A percentile compares a stretch with the other conserved stretches of the same genome.
Conservation (phyloP, 2,888 invertebrate genomes). For the Melipona beecheii region DNA sequence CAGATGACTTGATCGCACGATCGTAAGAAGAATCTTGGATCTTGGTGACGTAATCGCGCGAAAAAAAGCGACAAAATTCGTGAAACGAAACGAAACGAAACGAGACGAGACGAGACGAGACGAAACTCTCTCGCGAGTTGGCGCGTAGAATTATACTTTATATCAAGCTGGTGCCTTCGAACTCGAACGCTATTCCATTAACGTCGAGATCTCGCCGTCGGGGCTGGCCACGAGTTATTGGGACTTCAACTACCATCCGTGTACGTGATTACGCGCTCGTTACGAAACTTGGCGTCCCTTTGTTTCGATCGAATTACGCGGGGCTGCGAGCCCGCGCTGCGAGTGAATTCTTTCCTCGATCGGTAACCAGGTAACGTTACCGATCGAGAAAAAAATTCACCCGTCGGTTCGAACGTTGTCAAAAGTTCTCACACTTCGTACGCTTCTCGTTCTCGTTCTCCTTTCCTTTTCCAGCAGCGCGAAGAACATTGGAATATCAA, state of each 20-base stretch:
- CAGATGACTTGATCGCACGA: slow-evolving; percentile 17
- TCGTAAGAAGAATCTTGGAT: slow-evolving; percentile 50
- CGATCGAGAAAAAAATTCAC: too few species aligned
- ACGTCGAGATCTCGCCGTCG: slow-evolving; percentile 26
- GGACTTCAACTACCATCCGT: background rate
- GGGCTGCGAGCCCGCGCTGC: too few species aligned
- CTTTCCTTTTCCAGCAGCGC: too few species aligned
- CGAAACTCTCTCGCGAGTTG: slow-evolving; percentile 27
- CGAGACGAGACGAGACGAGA: slow-evolving; percentile 25
- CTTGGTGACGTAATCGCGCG: slow-evolving; percentile 40
- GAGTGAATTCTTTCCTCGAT: background rate
- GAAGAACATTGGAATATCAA: too few species aligned
- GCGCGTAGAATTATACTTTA: slow-evolving; percentile 30
- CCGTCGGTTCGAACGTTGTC: too few species aligned
- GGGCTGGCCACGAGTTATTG: background rate
- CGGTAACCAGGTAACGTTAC: background rate
- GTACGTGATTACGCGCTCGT: slow-evolving; percentile 4
- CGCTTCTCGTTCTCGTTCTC: too few species aligned
- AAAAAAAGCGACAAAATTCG: slow-evolving; percentile 18
- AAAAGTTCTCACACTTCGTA: too few species aligned
- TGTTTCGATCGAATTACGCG: background rate
- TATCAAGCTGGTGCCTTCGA: background rate
- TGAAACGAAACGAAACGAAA: slow-evolving; percentile 29
- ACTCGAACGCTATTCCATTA: slow-evolving; percentile 37
- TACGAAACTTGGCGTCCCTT: background rate